These are phyloP conservation scores for Sclerodermus sp. DNA, from an alignment of 2,888 invertebrate species.

Conservation along the genomic window DNA sequence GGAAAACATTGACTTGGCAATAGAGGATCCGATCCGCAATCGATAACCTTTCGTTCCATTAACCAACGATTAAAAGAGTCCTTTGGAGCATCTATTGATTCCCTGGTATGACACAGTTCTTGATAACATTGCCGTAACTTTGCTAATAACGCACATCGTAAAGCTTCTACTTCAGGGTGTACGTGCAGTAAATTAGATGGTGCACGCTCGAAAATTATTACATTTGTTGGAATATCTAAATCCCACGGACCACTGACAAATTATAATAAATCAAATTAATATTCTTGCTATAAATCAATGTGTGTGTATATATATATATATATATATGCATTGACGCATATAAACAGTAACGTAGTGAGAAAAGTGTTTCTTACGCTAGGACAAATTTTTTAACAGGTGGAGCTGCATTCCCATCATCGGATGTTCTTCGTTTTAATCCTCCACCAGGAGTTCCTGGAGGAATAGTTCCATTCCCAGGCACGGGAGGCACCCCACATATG, in stretches of 20 bases:
- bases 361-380: slow-evolving; percentile 63
- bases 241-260: slow-evolving; percentile 83
- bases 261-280: neutral
- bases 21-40: slow-evolving; percentile 83
- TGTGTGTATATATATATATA: no score
- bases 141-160: slow-evolving; percentile 77
- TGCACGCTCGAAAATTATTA: slow-evolving; percentile 83
- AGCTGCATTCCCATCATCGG: slow-evolving; percentile 72
- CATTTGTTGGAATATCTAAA: slow-evolving; percentile 89
- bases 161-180: slow-evolving; percentile 91
- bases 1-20: slow-evolving; percentile 89
- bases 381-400: slow-evolving; percentile 85
- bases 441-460: slow-evolving; percentile 56
- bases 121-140: slow-evolving; percentile 91
- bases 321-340: no score
- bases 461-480: slow-evolving; percentile 54
- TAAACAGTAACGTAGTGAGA: neutral
- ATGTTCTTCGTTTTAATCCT: slow-evolving; percentile 73
- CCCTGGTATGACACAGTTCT: slow-evolving; percentile 89
- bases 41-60: slow-evolving; percentile 87
- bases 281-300: neutral
- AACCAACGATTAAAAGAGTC: slow-evolving; percentile 97
- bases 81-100: slow-evolving; percentile 91
- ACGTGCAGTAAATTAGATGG: slow-evolving; percentile 86
- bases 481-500: slow-evolving; percentile 64